Base-by-base conservation (phyloP, 2,113 vertebrate genomes). In the Setophaga petechia region DNA sequence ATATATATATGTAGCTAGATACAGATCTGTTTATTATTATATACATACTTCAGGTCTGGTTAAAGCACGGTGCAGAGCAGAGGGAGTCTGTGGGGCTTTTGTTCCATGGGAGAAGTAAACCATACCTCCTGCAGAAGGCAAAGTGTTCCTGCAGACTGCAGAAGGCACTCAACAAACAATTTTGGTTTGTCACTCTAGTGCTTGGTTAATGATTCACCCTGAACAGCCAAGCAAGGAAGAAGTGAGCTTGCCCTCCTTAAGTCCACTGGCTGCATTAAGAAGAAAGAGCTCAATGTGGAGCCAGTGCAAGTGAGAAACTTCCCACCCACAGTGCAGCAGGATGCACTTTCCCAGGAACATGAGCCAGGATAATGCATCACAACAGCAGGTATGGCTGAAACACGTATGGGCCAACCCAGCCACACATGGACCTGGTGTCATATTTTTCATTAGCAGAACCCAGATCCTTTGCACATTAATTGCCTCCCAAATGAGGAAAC, bases 41-140 rank as follows among this genome's bases (percentile, higher is more conserved):
- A 54, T 54, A 51, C 51, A 37, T 37, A 52, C 28, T 33, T 63
- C 31, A 43, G 28, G 6, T 43, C 81, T 80, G 21, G 6, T n/a
- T 55, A 67, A 63, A 83, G 62, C 19, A 8, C 0, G 0, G 33
- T 1, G 3, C 4, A 0, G 3, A 85, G 67, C 22, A 76, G 24
- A 49, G 15, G 27, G 52, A 33, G 19, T 20, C 5, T 3, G n/a
- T 1, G 0, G 22, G 21, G 20, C 51, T 59, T 57, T 66, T 3
- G 1, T 35, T 91, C n/a, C 9, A 3, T 8, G 19, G 31, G 27
- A 92, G n/a, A 73, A 46, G 31, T 23, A 41, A 93, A 22, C 20
- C 15, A 3, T 58, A 47, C 55, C 62, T 86, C 25, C 68, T 80
- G 31, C 83, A 92, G 67, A 90, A 83, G 47, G 41, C 54, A 58